phyloP scores from a whole-genome alignment of 2,113 vertebrate species.

The Pteropus alecto region DNA sequence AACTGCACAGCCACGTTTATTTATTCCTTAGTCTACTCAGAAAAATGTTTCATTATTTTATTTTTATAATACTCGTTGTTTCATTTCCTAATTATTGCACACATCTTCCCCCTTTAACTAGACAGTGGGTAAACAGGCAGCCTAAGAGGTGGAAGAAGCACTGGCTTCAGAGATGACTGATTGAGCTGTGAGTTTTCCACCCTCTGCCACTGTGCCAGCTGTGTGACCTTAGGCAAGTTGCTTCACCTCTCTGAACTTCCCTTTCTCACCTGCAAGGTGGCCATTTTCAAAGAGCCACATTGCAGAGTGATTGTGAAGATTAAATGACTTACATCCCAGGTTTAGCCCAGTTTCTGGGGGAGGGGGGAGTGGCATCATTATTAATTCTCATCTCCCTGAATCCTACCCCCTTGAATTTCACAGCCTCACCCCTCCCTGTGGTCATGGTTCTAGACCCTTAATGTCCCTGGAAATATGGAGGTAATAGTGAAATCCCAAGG shows the following conservation, averaged over 20 bases:
- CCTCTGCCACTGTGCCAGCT: neutral
- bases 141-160: neutral
- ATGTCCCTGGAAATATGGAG: neutral
- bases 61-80: neutral
- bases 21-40: neutral
- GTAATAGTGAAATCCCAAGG: neutral
- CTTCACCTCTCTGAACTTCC: neutral
- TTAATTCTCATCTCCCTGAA: neutral
- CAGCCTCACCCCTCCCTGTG: neutral
- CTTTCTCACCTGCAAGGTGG: neutral
- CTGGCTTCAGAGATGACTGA: neutral
- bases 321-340: neutral
- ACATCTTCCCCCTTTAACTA: neutral
- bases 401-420: neutral
- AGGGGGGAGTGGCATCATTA: neutral
- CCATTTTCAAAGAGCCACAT: neutral
- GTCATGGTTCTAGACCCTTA: neutral
- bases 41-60: neutral
- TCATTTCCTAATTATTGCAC: neutral
- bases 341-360: neutral
- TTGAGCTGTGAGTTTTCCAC: neutral
- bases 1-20: neutral
- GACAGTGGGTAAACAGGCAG: neutral
- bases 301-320: neutral
- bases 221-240: neutral